Evolutionary conservation across 2,888 invertebrate genomes (phyloP).

Genomic region (Ormia ochracea): DNA sequence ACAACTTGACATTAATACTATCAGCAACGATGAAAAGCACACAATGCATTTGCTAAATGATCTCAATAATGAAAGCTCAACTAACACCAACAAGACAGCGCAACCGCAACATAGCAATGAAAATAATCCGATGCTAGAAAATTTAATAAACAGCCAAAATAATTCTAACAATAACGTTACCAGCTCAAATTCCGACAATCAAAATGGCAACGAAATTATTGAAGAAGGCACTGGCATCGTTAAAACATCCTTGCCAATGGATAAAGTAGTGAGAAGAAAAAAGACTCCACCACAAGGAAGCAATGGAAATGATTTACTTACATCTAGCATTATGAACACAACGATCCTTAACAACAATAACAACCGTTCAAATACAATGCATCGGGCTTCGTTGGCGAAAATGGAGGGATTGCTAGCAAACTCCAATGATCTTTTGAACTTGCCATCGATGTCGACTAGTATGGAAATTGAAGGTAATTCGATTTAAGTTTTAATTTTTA

Average conservation of each 20-base stretch:
- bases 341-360: slow-evolving; percentile 65
- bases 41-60: slow-evolving; percentile 41
- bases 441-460: slow-evolving; percentile 77
- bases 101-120: slow-evolving; percentile 43
- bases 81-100: not conserved
- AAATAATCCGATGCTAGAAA: slow-evolving; percentile 58
- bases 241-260: slow-evolving; percentile 83
- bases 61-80: slow-evolving; percentile 61
- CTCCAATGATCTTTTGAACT: slow-evolving; percentile 75
- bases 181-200: slow-evolving; percentile 70
- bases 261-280: slow-evolving; percentile 80
- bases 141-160: slow-evolving; percentile 50
- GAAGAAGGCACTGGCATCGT: slow-evolving; percentile 80
- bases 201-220: slow-evolving; percentile 72
- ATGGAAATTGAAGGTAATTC: slow-evolving; percentile 78
- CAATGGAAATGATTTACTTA: slow-evolving; percentile 49
- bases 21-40: slow-evolving; percentile 13
- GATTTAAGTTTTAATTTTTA: too few species aligned
- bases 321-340: slow-evolving; percentile 50
- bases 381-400: slow-evolving; percentile 82
- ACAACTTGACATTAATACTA: slow-evolving; percentile 39
- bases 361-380: slow-evolving; percentile 70
- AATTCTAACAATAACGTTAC: slow-evolving; percentile 66
- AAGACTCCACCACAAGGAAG: slow-evolving; percentile 70
- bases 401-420: slow-evolving; percentile 69